Conservation (phyloP, 2,888 invertebrate species). For the Heteropelma amictum region DNA sequence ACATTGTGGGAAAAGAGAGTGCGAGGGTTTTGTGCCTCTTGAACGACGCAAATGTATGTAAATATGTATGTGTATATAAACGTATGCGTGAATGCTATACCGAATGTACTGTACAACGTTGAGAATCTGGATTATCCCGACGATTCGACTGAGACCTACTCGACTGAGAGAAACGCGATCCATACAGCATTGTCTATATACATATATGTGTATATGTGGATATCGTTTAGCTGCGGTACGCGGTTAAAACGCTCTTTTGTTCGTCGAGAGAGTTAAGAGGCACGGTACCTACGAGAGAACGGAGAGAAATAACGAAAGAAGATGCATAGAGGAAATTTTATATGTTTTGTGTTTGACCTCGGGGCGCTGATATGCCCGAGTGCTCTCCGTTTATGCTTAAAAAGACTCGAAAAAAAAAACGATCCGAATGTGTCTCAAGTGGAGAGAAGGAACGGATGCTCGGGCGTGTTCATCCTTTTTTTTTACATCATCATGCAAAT, state of each 20-base stretch:
- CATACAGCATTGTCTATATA: not conserved
- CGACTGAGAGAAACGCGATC: slow-evolving; percentile 27
- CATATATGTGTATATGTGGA: not conserved
- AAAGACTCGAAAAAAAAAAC: not conserved
- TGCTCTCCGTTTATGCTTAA: not conserved
- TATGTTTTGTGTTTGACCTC: slow-evolving; percentile 6
- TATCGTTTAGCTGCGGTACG: not conserved
- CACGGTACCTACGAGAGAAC: not conserved
- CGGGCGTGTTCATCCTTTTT: too few relatives aligned
- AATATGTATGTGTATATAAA: not conserved
- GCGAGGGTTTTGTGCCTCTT: slow-evolving; percentile 2
- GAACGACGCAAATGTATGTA: not conserved
- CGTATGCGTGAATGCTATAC: not conserved
- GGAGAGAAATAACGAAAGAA: not conserved
- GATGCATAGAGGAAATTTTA: not conserved
- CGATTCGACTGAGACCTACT: slow-evolving; percentile 21
- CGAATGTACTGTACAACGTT: not conserved
- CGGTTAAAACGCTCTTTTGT: slow-evolving; percentile 31
- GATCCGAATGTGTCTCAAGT: not conserved
- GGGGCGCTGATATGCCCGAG: not conserved
- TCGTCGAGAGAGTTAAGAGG: not conserved
- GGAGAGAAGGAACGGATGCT: not conserved
- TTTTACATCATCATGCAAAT: too few relatives aligned
- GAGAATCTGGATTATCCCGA: slow-evolving; percentile 33
- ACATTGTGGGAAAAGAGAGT: slow-evolving; percentile 3